Conservation (phyloP, 2,113 vertebrate genomes). For the Progne subis region DNA sequence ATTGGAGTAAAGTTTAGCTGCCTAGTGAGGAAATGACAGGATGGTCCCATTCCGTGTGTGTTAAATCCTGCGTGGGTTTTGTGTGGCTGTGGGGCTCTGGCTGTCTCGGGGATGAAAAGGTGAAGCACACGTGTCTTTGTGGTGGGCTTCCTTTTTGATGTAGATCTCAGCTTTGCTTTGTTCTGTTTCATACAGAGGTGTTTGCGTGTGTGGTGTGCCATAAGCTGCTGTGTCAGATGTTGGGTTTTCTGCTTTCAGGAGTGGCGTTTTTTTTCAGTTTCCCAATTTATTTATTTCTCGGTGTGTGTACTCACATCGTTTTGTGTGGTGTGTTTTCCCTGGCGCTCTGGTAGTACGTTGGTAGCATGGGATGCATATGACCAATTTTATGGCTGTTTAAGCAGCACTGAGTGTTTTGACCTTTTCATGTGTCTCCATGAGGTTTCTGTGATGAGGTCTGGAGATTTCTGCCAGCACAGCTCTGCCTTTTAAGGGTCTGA, state of each 20-base stretch:
- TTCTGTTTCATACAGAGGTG: conserved; percentile 4
- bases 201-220: neutral
- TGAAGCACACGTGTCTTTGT: conserved; percentile 49
- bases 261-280: neutral
- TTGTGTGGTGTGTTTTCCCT: neutral
- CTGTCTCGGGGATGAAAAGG: conserved; percentile 27
- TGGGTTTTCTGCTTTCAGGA: neutral
- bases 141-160: conserved; percentile 48
- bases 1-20: conserved; percentile 24
- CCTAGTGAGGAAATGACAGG: neutral
- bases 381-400: neutral
- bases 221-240: neutral
- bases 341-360: neutral
- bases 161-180: conserved; percentile 35
- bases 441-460: conserved; percentile 17
- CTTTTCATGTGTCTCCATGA: conserved; percentile 8
- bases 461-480: conserved; percentile 13
- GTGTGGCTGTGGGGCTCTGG: neutral
- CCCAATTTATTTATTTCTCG: neutral
- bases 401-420: conserved; percentile 2
- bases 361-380: neutral
- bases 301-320: neutral
- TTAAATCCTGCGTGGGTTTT: neutral
- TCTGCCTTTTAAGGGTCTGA: conserved; percentile 59
- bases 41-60: neutral